These are phyloP conservation scores for Nicator chloris DNA, from an alignment of 2,113 vertebrate genomes.

Conservation along the genomic window DNA sequence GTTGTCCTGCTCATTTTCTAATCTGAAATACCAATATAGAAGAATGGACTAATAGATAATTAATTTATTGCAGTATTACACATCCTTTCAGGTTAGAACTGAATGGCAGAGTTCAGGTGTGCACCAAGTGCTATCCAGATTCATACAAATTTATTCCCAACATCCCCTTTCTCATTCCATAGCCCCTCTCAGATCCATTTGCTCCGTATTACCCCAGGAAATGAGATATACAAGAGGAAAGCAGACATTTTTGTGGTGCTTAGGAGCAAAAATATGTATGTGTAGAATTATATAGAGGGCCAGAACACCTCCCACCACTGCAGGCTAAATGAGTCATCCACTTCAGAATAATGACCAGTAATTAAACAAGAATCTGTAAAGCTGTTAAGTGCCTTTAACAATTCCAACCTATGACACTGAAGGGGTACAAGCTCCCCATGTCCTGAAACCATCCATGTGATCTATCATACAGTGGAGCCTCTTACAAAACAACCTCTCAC, in stretches of 20 bases:
- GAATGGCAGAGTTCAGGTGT: background rate
- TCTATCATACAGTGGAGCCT: background rate
- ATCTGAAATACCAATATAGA: background rate
- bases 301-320: background rate
- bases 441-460: background rate
- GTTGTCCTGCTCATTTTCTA: background rate
- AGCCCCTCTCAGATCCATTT: background rate
- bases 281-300: background rate
- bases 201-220: background rate
- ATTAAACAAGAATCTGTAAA: conserved; percentile 13
- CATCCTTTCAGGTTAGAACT: fast-evolving
- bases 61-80: background rate
- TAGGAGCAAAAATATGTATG: background rate
- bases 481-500: conserved; percentile 23
- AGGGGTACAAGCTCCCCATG: background rate
- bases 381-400: background rate
- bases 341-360: conserved; percentile 20
- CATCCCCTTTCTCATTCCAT: background rate
- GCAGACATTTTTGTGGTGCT: background rate
- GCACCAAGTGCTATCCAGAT: background rate
- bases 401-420: background rate
- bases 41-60: background rate
- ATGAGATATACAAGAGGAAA: background rate
- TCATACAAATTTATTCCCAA: background rate
- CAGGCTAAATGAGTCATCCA: conserved; percentile 25